These are phyloP conservation scores for Lipophrys pholis DNA, from an alignment of 2,113 vertebrate genomes.

Conservation along the genomic window DNA sequence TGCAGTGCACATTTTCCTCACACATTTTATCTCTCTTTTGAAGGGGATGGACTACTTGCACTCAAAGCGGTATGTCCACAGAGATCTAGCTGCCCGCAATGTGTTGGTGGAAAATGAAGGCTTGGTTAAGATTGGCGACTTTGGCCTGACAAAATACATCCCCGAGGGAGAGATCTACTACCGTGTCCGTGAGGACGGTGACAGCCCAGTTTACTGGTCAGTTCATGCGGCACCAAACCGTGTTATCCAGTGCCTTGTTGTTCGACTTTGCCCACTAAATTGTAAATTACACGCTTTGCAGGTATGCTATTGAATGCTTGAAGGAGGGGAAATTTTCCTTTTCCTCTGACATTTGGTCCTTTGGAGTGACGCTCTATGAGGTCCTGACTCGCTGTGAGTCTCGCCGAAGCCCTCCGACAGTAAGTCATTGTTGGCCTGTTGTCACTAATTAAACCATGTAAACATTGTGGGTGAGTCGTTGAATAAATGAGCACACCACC, in stretches of 20 bases:
- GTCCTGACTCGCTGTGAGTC: constrained; percentile 89
- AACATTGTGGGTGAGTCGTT: neutral
- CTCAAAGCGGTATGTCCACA: constrained; percentile 88
- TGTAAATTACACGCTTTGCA: constrained; percentile 53
- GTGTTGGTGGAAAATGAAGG: constrained; percentile 90
- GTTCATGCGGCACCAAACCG: constrained; percentile 19
- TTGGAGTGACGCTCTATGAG: constrained; percentile 93
- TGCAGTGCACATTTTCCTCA: neutral
- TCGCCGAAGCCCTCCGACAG: constrained; percentile 86
- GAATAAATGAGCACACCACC: neutral
- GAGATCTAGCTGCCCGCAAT: constrained; percentile 93
- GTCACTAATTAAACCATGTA: neutral
- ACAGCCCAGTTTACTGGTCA: constrained; percentile 95
- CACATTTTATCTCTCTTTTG: neutral
- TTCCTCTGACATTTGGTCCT: constrained; percentile 93
- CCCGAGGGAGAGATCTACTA: constrained; percentile 91
- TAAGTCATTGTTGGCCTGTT: constrained; percentile 62
- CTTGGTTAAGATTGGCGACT: constrained; percentile 94
- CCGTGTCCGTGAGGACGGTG: constrained; percentile 89
- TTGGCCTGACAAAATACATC: constrained; percentile 93
- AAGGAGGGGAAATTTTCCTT: constrained; percentile 94
- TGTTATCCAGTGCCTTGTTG: neutral
- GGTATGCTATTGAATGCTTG: constrained; percentile 94
- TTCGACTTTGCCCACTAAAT: neutral
- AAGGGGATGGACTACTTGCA: constrained; percentile 97